Evolutionary conservation across 2,888 invertebrate species (phyloP).

Genomic region (Epinotia bilunana): DNA sequence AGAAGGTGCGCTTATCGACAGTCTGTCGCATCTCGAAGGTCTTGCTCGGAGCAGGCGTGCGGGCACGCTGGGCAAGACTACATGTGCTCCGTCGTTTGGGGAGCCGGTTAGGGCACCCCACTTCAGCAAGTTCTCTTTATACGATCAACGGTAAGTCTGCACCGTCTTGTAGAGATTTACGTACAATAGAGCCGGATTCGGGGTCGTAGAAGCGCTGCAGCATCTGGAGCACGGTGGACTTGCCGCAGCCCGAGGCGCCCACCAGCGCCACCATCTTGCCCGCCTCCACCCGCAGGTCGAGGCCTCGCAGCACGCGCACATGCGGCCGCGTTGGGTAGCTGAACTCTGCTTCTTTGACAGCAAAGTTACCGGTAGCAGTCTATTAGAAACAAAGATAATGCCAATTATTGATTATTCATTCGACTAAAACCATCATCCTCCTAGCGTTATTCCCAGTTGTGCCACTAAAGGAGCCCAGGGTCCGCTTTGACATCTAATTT

Average conservation of each 20-base stretch:
- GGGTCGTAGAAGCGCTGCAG: constrained; percentile 93
- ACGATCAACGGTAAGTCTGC: neutral
- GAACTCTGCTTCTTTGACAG: constrained; percentile 86
- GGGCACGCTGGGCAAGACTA: too few relatives aligned
- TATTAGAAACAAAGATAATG: constrained; percentile 50
- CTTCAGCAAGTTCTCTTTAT: too few relatives aligned
- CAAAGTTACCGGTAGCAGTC: constrained; percentile 84
- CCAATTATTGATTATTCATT: neutral
- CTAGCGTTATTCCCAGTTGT: too few relatives aligned
- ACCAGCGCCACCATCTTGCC: constrained; percentile 91
- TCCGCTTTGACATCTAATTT: too few relatives aligned
- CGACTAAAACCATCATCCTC: neutral
- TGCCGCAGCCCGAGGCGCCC: constrained; percentile 91
- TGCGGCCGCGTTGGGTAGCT: constrained; percentile 89
- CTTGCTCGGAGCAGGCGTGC: too few relatives aligned
- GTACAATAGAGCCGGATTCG: constrained; percentile 82
- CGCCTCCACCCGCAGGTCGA: constrained; percentile 86
- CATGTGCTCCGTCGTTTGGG: too few relatives aligned
- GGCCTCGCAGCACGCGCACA: constrained; percentile 85
- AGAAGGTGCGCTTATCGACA: too few relatives aligned
- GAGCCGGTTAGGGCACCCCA: too few relatives aligned
- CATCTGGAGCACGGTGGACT: constrained; percentile 91
- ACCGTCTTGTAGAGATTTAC: constrained; percentile 45
- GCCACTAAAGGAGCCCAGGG: too few relatives aligned
- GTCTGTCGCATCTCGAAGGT: too few relatives aligned